Evolutionary conservation across 2,888 invertebrate genomes (phyloP).

Genomic region (Tridacna gigas): DNA sequence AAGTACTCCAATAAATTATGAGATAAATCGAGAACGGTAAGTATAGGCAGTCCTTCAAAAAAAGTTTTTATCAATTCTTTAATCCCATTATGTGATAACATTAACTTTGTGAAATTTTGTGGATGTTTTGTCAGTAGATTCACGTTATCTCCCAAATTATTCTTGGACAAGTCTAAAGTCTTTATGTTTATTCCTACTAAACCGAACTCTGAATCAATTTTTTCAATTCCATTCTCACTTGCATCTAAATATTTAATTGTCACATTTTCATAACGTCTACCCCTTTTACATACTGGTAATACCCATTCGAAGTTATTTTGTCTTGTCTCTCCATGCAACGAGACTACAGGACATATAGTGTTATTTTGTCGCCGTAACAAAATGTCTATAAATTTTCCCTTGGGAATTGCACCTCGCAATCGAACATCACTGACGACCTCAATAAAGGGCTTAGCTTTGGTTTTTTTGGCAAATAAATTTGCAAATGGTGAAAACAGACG

Average conservation of each 20-base stretch:
- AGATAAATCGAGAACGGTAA: background rate
- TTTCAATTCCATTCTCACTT: background rate
- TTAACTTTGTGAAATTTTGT: background rate
- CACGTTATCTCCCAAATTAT: background rate
- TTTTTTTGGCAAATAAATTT: background rate
- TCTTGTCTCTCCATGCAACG: background rate
- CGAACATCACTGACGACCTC: background rate
- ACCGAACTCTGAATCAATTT: background rate
- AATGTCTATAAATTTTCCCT: background rate
- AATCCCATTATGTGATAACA: background rate
- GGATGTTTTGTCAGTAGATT: background rate
- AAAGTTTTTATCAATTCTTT: background rate
- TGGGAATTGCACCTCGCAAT: background rate
- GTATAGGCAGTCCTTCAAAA: background rate
- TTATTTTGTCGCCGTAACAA: background rate
- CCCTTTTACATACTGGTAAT: background rate
- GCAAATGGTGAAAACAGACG: background rate
- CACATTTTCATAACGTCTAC: background rate
- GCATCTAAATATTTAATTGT: background rate
- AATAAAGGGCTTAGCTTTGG: background rate
- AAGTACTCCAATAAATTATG: background rate
- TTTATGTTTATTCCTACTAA: background rate
- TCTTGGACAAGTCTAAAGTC: background rate
- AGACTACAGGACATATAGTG: background rate
- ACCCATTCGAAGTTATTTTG: background rate